These are phyloP conservation scores for Falco rusticolus DNA, from an alignment of 2,797 vertebrate genomes.

Conservation along the genomic window DNA sequence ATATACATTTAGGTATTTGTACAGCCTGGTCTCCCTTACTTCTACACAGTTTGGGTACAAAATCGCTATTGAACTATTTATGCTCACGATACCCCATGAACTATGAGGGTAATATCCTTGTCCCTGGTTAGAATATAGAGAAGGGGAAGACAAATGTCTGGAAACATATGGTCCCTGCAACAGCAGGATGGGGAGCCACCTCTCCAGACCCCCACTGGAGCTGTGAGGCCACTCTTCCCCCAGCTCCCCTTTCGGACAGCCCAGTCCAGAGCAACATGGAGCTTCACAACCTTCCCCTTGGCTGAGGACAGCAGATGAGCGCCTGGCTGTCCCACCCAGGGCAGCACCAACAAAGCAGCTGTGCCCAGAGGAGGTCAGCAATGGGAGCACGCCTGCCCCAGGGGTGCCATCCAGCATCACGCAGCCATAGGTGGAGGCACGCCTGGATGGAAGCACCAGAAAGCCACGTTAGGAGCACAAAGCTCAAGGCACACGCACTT, in stretches of 20 bases:
- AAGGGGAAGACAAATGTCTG: background rate
- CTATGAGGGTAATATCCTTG: background rate
- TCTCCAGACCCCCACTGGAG: background rate
- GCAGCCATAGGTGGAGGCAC: background rate
- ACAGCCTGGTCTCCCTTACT: background rate
- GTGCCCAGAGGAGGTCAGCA: background rate
- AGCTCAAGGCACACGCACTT: background rate
- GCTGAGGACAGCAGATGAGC: background rate
- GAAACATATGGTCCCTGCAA: background rate
- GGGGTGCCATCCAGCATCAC: background rate
- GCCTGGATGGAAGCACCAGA: background rate
- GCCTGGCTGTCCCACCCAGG: background rate
- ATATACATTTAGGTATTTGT: background rate
- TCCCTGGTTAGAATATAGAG: background rate
- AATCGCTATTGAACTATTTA: background rate
- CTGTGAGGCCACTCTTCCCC: accelerated
- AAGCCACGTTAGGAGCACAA: background rate
- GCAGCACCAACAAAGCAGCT: background rate
- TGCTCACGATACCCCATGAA: background rate
- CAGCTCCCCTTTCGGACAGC: background rate
- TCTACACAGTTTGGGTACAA: background rate
- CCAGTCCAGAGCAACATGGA: background rate
- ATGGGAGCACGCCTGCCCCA: background rate
- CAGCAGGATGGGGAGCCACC: background rate
- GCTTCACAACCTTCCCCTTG: background rate